Percentiles rank a stretch among this genome's conserved stretches.
These are phyloP conservation scores for Coelogynopora nodosa DNA, from an alignment of 2,888 invertebrate species.

Conservation along the genomic window DNA sequence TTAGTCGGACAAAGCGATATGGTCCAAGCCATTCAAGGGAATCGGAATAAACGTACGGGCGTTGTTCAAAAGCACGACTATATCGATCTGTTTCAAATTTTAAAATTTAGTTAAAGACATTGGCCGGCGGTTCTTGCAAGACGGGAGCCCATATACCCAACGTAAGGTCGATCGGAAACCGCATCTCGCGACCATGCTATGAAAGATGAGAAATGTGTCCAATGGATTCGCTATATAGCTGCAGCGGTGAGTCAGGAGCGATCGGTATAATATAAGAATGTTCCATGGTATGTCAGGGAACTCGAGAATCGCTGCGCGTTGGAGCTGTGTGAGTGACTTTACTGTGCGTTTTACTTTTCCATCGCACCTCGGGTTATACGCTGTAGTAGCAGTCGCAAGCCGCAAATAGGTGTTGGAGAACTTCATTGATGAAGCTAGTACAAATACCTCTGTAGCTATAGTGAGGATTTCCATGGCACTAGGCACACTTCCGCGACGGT, in stretches of 20 bases:
- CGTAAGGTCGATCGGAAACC: neutral
- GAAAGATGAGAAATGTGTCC: neutral
- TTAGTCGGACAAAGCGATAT: too few species aligned
- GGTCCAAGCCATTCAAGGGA: too few species aligned
- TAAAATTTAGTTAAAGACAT: too few species aligned
- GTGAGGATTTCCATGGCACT: neutral
- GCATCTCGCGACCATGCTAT: neutral
- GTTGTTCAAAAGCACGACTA: too few species aligned
- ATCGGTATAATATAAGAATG: neutral
- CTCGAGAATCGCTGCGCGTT: neutral
- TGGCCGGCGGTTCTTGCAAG: neutral
- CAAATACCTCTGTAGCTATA: too few species aligned
- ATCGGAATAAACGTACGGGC: too few species aligned
- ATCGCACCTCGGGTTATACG: neutral
- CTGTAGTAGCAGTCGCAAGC: neutral
- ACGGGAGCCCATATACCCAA: neutral
- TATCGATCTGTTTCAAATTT: too few species aligned
- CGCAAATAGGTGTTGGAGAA: neutral
- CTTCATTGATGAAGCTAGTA: neutral
- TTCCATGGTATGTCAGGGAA: neutral
- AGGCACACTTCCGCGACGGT: neutral
- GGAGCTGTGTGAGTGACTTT: neutral
- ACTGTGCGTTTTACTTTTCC: neutral
- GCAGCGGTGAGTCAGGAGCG: neutral
- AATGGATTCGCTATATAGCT: neutral